phyloP scores from a whole-genome alignment of 2,113 vertebrate species.

The Brienomyrus longianalis region DNA sequence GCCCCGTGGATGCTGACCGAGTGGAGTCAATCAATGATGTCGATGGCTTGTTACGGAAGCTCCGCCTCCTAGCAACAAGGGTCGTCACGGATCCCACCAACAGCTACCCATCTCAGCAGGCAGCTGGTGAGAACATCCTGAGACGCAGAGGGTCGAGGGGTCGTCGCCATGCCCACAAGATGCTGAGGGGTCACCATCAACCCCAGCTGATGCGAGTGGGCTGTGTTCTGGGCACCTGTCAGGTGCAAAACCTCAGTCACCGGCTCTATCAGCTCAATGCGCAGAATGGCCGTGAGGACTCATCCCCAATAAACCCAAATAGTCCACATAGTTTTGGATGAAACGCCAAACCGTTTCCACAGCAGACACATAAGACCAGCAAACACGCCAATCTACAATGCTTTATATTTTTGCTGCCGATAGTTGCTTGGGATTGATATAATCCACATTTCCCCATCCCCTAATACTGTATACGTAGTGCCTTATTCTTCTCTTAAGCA shows the following conservation, averaged over 20 bases:
- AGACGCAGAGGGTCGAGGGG: slow-evolving; percentile 32
- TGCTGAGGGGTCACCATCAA: slow-evolving; percentile 25
- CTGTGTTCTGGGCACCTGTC: slow-evolving; percentile 80
- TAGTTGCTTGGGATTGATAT: slow-evolving; percentile 36
- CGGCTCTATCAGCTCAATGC: slow-evolving; percentile 77
- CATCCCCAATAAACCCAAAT: slow-evolving; percentile 69
- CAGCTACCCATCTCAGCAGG: neutral
- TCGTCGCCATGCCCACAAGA: slow-evolving; percentile 43
- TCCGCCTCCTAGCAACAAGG: neutral
- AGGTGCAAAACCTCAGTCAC: slow-evolving; percentile 82
- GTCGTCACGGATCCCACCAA: neutral
- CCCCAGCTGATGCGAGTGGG: slow-evolving; percentile 68
- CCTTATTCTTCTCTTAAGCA: slow-evolving; percentile 11
- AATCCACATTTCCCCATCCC: slow-evolving; percentile 18
- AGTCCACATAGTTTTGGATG: slow-evolving; percentile 85
- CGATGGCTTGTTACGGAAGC: neutral
- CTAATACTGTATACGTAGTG: slow-evolving; percentile 26
- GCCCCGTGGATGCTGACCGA: neutral
- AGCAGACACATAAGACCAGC: slow-evolving; percentile 34
- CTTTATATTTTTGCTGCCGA: slow-evolving; percentile 36
- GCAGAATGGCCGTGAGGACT: slow-evolving; percentile 59
- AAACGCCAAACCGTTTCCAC: slow-evolving; percentile 27
- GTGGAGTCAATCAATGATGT: neutral
- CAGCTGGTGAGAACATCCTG: neutral
- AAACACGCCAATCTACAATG: slow-evolving; percentile 37